A percentile compares a stretch with the other conserved stretches of the same genome.
Conservation (phyloP, 2,797 vertebrate species). For the Tolypeutes matacus region DNA sequence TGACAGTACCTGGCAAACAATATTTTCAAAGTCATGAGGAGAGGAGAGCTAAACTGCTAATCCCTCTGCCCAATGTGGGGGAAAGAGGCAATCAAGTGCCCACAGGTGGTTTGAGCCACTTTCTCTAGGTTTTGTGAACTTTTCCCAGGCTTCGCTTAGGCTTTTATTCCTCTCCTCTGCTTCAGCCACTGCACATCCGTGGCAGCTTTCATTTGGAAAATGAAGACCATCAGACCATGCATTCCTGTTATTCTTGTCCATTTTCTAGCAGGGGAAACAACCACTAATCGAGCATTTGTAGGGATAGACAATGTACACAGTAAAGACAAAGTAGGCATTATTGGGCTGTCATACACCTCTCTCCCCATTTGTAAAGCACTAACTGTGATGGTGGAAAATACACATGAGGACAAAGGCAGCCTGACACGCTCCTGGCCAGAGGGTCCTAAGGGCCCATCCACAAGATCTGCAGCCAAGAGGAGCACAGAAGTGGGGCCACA, state of each 20-base stretch:
- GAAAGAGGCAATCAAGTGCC: background rate
- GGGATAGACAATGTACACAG: background rate
- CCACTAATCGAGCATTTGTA: slow-evolving; percentile 51
- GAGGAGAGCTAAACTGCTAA: slow-evolving; percentile 8
- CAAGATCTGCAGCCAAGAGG: background rate
- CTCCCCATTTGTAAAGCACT: background rate
- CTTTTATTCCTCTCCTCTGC: background rate
- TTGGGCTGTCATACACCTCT: background rate
- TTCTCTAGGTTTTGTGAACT: background rate
- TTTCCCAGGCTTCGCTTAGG: background rate
- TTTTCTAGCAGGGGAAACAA: slow-evolving; percentile 57
- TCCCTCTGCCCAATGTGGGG: background rate
- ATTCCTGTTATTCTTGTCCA: slow-evolving; percentile 63
- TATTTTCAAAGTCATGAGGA: slow-evolving; percentile 78
- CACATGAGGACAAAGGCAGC: background rate
- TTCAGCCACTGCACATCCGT: background rate
- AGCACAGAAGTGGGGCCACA: accelerated
- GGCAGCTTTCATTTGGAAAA: slow-evolving; percentile 14
- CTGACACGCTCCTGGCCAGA: accelerated
- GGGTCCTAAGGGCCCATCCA: accelerated
- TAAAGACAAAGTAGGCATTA: slow-evolving; percentile 34
- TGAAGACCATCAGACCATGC: background rate
- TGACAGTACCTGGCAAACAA: slow-evolving; percentile 51
- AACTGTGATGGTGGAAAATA: background rate
- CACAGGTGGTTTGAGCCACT: background rate